A percentile compares a stretch with the other conserved stretches of the same genome.
phyloP scores from a whole-genome alignment of 2,797 vertebrate species.

The Geotria australis region DNA sequence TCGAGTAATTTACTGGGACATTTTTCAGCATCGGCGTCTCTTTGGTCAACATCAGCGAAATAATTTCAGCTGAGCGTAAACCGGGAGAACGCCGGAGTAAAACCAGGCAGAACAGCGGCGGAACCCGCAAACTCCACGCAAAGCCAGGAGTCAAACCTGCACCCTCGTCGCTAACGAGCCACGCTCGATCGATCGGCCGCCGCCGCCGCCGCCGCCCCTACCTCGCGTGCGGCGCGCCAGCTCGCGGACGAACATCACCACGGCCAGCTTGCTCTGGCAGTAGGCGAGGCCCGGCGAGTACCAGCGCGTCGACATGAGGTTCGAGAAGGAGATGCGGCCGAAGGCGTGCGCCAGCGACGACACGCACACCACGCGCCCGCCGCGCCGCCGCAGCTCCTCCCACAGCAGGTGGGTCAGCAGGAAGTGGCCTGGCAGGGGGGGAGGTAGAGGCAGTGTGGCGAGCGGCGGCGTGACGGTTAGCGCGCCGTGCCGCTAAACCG shows the following conservation, averaged over 20 bases:
- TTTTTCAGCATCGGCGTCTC: too few species aligned
- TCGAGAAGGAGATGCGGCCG: constrained; percentile 59
- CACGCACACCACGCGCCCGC: constrained; percentile 42
- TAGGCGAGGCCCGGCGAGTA: constrained; percentile 49
- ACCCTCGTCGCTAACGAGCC: too few species aligned
- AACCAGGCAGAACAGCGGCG: too few species aligned
- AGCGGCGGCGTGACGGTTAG: too few species aligned
- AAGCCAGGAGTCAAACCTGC: too few species aligned
- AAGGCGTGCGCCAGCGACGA: constrained; percentile 49
- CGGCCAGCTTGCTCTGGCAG: constrained; percentile 80
- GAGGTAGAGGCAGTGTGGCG: background rate
- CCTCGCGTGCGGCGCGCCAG: constrained; percentile 39
- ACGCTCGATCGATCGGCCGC: too few species aligned
- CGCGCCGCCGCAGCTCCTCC: constrained; percentile 31
- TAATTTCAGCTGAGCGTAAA: too few species aligned
- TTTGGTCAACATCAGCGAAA: too few species aligned
- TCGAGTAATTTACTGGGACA: too few species aligned
- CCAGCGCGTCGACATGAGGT: constrained; percentile 57
- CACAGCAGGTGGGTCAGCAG: constrained; percentile 7
- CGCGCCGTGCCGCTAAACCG: too few species aligned
- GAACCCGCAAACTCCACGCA: background rate
- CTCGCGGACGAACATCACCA: constrained; percentile 51
- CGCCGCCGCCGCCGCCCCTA: constrained; percentile 5
- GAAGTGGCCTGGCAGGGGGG: constrained; percentile 2
- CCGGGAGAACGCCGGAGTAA: too few species aligned